Conservation (phyloP, 2,113 vertebrate species). For the Podocnemis expansa region DNA sequence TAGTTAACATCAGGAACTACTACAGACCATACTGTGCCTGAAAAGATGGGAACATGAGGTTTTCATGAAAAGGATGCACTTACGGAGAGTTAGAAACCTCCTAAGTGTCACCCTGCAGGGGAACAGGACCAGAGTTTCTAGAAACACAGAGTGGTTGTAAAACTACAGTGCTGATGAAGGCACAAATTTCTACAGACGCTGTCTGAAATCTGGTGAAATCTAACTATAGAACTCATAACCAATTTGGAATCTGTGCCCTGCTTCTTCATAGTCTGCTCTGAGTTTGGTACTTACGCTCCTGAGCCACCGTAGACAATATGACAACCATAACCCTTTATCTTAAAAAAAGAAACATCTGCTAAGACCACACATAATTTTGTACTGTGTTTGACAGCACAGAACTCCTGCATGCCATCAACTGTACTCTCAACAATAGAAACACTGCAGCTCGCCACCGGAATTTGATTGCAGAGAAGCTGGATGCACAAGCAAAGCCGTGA, state of each 20-base stretch:
- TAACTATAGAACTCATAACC: not conserved
- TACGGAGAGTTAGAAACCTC: no score
- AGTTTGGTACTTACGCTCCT: not conserved
- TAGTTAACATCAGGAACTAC: not conserved
- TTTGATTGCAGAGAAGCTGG: not conserved
- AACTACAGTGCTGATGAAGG: no score
- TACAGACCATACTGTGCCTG: not conserved
- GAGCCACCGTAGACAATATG: not conserved
- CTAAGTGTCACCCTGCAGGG: no score
- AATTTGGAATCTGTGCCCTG: not conserved
- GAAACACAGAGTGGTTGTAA: no score
- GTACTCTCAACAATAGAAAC: not conserved
- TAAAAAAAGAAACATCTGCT: not conserved
- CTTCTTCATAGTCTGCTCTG: not conserved
- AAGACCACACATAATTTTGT: not conserved
- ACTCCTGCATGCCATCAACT: not conserved
- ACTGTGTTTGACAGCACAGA: not conserved
- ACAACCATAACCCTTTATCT: not conserved
- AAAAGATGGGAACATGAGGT: not conserved
- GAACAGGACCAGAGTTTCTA: no score
- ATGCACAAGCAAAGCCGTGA: not conserved
- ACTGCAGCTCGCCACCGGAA: not conserved
- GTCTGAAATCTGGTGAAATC: not conserved
- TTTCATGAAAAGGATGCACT: not conserved
- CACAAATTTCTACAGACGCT: no score